Base-by-base conservation (phyloP, 2,113 vertebrate genomes). In the Dolichotis patagonum region DNA sequence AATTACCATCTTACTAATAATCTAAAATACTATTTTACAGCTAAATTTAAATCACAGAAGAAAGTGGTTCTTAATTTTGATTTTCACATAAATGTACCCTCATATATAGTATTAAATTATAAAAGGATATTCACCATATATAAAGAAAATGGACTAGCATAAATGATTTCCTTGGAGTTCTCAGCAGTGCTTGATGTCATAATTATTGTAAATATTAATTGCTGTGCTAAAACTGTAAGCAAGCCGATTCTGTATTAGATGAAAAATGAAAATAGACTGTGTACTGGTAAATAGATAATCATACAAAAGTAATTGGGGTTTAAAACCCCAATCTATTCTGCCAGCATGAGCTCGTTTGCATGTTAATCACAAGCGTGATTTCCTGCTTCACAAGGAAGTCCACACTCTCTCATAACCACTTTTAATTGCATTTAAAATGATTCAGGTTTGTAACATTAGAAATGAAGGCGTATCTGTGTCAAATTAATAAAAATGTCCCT, bases 221-320 rank as follows among this genome's bases (percentile, higher is more conserved):
- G 98, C 97, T 98, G 97, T 98, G 97, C 98, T 98, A 98, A 99
- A 99, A 98, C 98, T 99, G 99, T 99, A 98, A 98, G 98, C 98
- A 98, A 98, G 98, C 98, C 97, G 98, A 98, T 99, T 98, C 98
- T 98, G 98, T 99, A 99, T 99, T 99, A 99, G 99, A 99, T 99
- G 99, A 99, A 99, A 99, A 99, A 99, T 99, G 99, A 99, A 99
- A 99, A 99, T 99, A 99, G 99, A 99, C 99, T 99, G 99, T 99
- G 99, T 99, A 99, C 99, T 99, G 99, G 99, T 99, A 99, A 99
- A 99, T 99, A 99, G 99, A 99, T 99, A 99, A 99, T 99, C 99
- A 99, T 99, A 99, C 99, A 99, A 99, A 99, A 99, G 99, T 99
- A 99, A 99, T 99, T 99, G 99, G 99, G 99, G 99, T 99, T 99